Percentiles rank a stretch among this genome's conserved stretches.
Evolutionary conservation across 2,888 invertebrate genomes (phyloP).

Genomic region (Myopa tessellatipennis): DNA sequence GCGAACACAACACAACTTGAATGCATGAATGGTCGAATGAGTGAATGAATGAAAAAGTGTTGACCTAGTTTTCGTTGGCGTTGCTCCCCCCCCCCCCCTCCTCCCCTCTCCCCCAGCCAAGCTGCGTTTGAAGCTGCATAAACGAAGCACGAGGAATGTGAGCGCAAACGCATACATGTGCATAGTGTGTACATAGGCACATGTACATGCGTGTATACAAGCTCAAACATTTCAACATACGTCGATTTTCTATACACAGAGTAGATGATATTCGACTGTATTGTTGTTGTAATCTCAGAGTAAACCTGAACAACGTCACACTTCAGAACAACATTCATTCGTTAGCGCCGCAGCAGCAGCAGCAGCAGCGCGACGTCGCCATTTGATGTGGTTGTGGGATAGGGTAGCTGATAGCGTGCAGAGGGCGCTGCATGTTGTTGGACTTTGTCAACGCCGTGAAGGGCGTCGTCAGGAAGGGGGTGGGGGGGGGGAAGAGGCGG

Average conservation of each 20-base stretch:
- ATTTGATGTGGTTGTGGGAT: too few species aligned
- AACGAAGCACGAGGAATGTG: constrained; percentile 11
- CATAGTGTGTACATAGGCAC: too few species aligned
- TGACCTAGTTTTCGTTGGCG: constrained; percentile 61
- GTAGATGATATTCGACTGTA: neutral
- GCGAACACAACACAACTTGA: neutral
- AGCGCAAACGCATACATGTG: neutral
- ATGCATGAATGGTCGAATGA: constrained; percentile 28
- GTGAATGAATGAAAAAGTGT: constrained; percentile 66
- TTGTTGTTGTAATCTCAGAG: neutral
- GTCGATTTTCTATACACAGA: neutral
- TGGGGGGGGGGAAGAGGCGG: too few species aligned
- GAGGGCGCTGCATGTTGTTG: too few species aligned
- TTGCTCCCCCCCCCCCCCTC: constrained; percentile 35
- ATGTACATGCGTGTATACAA: neutral
- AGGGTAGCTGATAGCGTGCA: too few species aligned
- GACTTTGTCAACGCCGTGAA: too few species aligned
- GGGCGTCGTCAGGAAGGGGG: too few species aligned
- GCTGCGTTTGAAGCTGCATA: neutral
- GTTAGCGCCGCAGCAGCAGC: too few species aligned
- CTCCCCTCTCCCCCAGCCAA: neutral
- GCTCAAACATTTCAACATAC: neutral
- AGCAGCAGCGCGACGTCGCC: too few species aligned
- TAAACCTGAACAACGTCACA: too few species aligned
- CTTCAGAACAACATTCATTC: too few species aligned